phyloP scores from a whole-genome alignment of 2,888 invertebrate species.

The Agapostemon virescens region DNA sequence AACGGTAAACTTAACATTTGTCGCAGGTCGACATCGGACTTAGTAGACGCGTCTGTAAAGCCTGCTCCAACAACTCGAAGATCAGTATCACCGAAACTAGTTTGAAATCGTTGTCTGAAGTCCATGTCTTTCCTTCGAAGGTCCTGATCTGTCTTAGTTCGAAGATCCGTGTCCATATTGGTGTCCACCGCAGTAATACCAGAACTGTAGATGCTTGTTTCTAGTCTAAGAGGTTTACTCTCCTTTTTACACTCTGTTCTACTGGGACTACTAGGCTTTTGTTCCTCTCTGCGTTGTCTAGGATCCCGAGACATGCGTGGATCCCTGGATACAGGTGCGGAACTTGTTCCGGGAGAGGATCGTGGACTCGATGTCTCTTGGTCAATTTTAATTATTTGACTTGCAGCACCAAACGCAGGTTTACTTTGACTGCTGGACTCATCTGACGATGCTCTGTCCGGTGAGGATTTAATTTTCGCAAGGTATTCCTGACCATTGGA shows the following conservation, averaged over 20 bases:
- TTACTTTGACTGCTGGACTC: slow-evolving; percentile 43
- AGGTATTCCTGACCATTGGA: slow-evolving; percentile 36
- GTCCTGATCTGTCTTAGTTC: slow-evolving; percentile 76
- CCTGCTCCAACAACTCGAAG: slow-evolving; percentile 81
- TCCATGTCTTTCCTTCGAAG: slow-evolving; percentile 81
- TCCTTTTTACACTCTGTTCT: slow-evolving; percentile 70
- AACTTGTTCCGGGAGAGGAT: slow-evolving; percentile 65
- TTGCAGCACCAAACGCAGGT: slow-evolving; percentile 29
- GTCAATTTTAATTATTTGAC: slow-evolving; percentile 62
- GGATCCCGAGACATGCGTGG: slow-evolving; percentile 79
- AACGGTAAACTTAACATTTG: slow-evolving; percentile 86
- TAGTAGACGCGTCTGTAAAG: slow-evolving; percentile 67
- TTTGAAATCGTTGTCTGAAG: slow-evolving; percentile 81
- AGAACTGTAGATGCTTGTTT: slow-evolving; percentile 79
- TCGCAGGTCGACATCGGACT: slow-evolving; percentile 88
- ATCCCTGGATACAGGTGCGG: slow-evolving; percentile 72
- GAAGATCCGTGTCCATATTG: slow-evolving; percentile 77
- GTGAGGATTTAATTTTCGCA: slow-evolving; percentile 45
- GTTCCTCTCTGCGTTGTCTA: slow-evolving; percentile 74
- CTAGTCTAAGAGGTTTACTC: slow-evolving; percentile 70
- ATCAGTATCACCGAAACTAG: slow-evolving; percentile 85
- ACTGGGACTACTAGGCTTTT: slow-evolving; percentile 68
- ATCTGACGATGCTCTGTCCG: slow-evolving; percentile 38
- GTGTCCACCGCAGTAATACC: slow-evolving; percentile 76
- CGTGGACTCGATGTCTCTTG: slow-evolving; percentile 72